phyloP scores from a whole-genome alignment of 1,140 invertebrate species.

The silkworm (Bombyx mori) region ASM3026992v2 NC_085124.1:5468501-5469000 shows the following conservation, averaged over 20 bases:
- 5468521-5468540: too few species aligned
- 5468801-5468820: too few species aligned
- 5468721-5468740: background rate
- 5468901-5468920: background rate
- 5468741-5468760: too few species aligned
- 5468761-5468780: too few species aligned
- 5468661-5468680: conserved; percentile 14
- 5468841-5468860: too few species aligned
- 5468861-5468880: background rate
- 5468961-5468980: background rate
- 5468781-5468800: too few species aligned
- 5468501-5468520: too few species aligned
- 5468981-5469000: too few species aligned
- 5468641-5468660: conserved; percentile 27
- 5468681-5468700: conserved; percentile 7
- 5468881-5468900: background rate
- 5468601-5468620: conserved; percentile 20
- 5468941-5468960: background rate
- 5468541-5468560: conserved; percentile 10
- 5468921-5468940: background rate
- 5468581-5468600: background rate
- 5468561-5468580: conserved; percentile 8
- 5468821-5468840: too few species aligned
- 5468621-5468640: conserved; percentile 25
- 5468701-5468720: background rate